Percentiles rank a stretch among this genome's conserved stretches.
phyloP scores from a whole-genome alignment of 2,113 vertebrate genomes.

The Atherinomorus stipes region DNA sequence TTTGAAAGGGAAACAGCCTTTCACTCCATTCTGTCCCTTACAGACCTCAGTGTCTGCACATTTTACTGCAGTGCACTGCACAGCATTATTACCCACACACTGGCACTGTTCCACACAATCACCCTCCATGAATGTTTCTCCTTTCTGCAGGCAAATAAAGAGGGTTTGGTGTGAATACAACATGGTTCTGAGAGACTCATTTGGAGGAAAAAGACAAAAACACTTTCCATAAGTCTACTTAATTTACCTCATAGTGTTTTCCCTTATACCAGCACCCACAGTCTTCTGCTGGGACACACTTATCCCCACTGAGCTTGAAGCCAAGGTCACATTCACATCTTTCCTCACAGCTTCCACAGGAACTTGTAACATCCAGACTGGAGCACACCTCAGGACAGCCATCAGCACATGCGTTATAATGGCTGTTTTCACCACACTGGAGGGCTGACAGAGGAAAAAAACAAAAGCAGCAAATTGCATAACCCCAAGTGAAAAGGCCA shows the following conservation, averaged over 20 bases:
- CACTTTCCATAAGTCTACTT: not conserved
- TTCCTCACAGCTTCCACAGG: conserved; percentile 80
- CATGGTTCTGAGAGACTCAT: not conserved
- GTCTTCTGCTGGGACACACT: conserved; percentile 75
- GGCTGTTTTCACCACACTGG: conserved; percentile 77
- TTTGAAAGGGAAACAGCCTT: conserved; percentile 79
- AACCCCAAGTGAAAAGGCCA: not conserved
- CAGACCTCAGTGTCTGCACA: conserved; percentile 82
- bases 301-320: conserved; percentile 78
- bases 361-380: conserved; percentile 47
- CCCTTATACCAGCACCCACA: conserved; percentile 83
- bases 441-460: conserved; percentile 57
- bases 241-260: conserved; percentile 77
- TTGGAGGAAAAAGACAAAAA: too few relatives aligned
- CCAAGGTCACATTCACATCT: conserved; percentile 81
- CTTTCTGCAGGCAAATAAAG: conserved; percentile 75
- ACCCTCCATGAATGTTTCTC: conserved; percentile 66
- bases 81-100: conserved; percentile 74
- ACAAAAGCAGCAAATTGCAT: not conserved
- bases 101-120: conserved; percentile 81
- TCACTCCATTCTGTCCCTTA: conserved; percentile 77
- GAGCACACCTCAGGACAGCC: conserved; percentile 80
- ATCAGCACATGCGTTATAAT: conserved; percentile 78
- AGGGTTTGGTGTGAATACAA: conserved; percentile 16
- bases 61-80: conserved; percentile 71